A percentile compares a stretch with the other conserved stretches of the same genome.
Evolutionary conservation across 1,140 invertebrate species (phyloP).

Genomic region (Zaprionus taronus): DNA sequence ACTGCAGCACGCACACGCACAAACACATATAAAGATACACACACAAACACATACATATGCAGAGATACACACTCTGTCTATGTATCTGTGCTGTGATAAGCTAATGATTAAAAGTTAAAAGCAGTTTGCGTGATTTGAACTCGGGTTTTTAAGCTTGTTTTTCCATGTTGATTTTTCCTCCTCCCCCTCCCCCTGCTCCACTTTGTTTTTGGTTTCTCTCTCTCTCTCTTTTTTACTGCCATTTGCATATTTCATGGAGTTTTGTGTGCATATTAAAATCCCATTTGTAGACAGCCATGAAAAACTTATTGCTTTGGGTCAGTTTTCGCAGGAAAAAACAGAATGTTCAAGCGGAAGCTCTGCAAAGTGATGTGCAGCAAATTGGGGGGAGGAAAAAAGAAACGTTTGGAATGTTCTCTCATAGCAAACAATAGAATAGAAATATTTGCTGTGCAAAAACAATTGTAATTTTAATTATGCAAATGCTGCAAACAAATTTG

Average conservation of each 20-base stretch:
- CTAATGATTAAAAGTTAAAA: constrained; percentile 24
- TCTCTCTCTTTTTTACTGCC: constrained; percentile 20
- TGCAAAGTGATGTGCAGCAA: not conserved
- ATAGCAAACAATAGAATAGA: not conserved
- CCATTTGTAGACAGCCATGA: constrained; percentile 36
- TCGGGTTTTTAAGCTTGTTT: not conserved
- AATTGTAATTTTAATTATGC: constrained; percentile 3
- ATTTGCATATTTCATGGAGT: constrained; percentile 49
- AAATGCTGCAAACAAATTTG: not conserved
- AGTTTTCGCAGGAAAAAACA: constrained; percentile 15
- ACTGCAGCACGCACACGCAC: constrained; percentile 5
- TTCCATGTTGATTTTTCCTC: constrained; percentile 18
- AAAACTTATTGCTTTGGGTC: constrained; percentile 46
- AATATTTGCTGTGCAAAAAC: not conserved
- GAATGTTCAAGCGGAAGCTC: no score
- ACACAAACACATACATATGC: not conserved
- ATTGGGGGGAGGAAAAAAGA: not conserved
- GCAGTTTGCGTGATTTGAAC: constrained; percentile 3
- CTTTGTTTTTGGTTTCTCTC: constrained; percentile 22
- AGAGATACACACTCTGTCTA: not conserved
- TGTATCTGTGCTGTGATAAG: constrained; percentile 1
- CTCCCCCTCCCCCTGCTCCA: not conserved
- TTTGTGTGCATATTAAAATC: constrained; percentile 46
- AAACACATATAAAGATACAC: not conserved
- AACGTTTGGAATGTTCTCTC: not conserved